Conservation (phyloP, 2,888 invertebrate species). For the Hemithea aestivaria region DNA sequence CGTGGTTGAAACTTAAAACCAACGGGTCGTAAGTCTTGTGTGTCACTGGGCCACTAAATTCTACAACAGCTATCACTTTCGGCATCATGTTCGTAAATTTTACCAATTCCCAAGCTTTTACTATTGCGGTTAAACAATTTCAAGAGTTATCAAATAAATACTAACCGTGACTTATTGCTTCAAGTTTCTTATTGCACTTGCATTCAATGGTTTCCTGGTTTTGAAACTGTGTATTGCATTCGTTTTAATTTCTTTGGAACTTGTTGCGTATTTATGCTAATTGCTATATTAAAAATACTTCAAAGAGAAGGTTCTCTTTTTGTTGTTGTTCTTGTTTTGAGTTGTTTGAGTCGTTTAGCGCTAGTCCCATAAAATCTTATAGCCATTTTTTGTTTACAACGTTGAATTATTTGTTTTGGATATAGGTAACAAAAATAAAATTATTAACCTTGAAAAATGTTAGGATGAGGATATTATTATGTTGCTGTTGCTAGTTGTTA, state of each 20-base stretch:
- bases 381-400: too few relatives aligned
- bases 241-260: constrained; percentile 9
- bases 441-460: too few relatives aligned
- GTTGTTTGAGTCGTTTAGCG: too few relatives aligned
- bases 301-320: too few relatives aligned
- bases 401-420: too few relatives aligned
- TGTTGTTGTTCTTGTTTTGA: too few relatives aligned
- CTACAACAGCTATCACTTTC: constrained; percentile 13
- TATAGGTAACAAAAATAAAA: too few relatives aligned
- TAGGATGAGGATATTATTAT: too few relatives aligned
- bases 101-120: constrained; percentile 10
- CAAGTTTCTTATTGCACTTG: constrained; percentile 15
- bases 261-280: constrained; percentile 17
- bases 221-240: constrained; percentile 12
- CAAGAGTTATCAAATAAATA: constrained; percentile 16
- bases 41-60: constrained; percentile 14
- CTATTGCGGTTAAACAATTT: constrained; percentile 9
- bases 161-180: constrained; percentile 18
- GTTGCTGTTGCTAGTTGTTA: too few relatives aligned
- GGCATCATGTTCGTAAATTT: constrained; percentile 13
- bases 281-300: too few relatives aligned
- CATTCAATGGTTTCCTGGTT: constrained; percentile 13
- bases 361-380: too few relatives aligned
- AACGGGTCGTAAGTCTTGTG: constrained; percentile 3
- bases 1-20: not conserved